These are phyloP conservation scores for Syngnathus acus DNA, from an alignment of 2,797 vertebrate genomes.

Conservation along the genomic window DNA sequence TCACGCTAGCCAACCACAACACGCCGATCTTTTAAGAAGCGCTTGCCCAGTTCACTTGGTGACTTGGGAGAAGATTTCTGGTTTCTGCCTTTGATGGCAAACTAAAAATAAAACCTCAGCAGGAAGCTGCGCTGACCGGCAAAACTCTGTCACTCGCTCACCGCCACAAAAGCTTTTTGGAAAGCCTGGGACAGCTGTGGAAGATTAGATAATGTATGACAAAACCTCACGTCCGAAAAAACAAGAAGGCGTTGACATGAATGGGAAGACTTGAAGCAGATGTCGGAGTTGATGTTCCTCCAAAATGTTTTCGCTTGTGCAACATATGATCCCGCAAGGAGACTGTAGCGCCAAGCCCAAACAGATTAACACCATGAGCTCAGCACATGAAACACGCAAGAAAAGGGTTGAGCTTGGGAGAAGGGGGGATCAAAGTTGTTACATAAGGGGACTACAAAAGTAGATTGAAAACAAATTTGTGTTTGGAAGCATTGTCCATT, in stretches of 20 bases:
- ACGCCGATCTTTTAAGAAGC: not conserved
- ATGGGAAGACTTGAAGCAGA: not conserved
- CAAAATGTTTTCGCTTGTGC: not conserved
- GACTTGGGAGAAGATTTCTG: not conserved
- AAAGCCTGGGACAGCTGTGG: not conserved
- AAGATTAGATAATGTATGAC: not conserved
- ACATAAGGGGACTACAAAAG: too few species aligned
- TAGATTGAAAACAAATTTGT: too few species aligned
- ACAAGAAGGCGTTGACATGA: not conserved
- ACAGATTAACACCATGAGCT: not conserved
- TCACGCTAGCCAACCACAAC: not conserved
- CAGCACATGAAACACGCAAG: too few species aligned
- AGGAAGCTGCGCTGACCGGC: not conserved
- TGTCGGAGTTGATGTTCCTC: not conserved
- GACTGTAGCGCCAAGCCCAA: not conserved
- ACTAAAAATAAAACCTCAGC: conserved; percentile 1
- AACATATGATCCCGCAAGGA: not conserved
- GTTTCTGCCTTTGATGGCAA: not conserved
- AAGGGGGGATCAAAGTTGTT: too few species aligned
- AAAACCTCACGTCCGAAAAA: not conserved
- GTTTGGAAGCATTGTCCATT: too few species aligned
- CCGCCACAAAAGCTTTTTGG: not conserved
- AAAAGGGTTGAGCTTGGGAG: too few species aligned
- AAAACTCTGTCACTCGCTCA: not conserved
- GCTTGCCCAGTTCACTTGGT: not conserved